Evolutionary conservation across 2,113 vertebrate genomes (phyloP).

Genomic region (Conger conger): DNA sequence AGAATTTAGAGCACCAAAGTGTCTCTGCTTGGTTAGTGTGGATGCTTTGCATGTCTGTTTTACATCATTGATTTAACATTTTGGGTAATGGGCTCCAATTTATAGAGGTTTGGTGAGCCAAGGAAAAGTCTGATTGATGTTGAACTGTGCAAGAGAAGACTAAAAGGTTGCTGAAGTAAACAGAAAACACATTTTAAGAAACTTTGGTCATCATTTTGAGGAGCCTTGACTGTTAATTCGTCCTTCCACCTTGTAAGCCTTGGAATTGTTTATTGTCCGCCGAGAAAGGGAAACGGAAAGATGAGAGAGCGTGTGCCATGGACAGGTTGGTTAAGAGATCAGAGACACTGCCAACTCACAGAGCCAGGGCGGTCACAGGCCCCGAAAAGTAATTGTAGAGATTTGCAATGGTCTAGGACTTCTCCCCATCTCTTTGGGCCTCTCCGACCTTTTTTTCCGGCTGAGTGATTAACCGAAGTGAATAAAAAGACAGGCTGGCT

Average conservation of each 20-base stretch:
- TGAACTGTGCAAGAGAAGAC: background rate
- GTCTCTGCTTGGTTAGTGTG: background rate
- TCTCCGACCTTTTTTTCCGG: background rate
- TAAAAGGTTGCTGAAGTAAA: background rate
- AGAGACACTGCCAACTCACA: background rate
- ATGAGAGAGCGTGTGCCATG: background rate
- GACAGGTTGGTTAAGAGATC: background rate
- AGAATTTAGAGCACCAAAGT: background rate
- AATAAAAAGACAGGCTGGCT: constrained; percentile 19
- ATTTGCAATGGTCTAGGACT: background rate
- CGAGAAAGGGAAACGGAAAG: background rate
- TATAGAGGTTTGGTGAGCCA: background rate
- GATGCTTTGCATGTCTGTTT: background rate
- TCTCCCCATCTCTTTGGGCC: background rate
- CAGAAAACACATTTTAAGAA: background rate
- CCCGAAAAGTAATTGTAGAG: background rate
- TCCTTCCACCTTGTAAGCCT: background rate
- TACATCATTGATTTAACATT: background rate
- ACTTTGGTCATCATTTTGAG: background rate
- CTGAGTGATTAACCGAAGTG: background rate
- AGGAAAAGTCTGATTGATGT: background rate
- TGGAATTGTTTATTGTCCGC: background rate
- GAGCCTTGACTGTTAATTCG: background rate
- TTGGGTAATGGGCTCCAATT: background rate
- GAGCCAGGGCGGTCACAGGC: background rate